phyloP scores from a whole-genome alignment of 1,140 invertebrate genomes.

The Pemphigus obesinymphae region DNA sequence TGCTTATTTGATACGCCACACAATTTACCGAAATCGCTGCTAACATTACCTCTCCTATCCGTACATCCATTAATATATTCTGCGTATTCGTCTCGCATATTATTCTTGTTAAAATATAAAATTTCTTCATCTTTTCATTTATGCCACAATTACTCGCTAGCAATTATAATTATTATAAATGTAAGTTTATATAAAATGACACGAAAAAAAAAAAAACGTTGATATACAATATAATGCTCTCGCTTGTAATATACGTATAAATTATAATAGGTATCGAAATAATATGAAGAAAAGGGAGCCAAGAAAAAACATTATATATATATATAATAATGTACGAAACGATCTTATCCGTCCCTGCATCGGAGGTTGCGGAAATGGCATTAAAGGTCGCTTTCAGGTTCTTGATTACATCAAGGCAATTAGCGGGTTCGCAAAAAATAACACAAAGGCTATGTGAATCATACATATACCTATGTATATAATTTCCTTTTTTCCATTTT shows the following conservation, averaged over 20 bases:
- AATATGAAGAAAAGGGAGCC: too few species aligned
- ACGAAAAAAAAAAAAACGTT: too few species aligned
- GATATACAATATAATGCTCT: too few species aligned
- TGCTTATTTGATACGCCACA: too few species aligned
- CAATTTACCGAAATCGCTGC: too few species aligned
- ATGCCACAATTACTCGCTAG: too few species aligned
- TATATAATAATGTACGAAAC: background rate
- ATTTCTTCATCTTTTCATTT: background rate
- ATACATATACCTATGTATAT: background rate
- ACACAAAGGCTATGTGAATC: background rate
- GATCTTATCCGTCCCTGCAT: background rate
- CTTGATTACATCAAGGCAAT: slow-evolving; percentile 32
- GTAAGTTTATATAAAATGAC: too few species aligned
- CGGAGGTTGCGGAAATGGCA: background rate
- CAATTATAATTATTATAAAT: too few species aligned
- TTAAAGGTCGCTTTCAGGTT: slow-evolving; percentile 31
- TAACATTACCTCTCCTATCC: too few species aligned
- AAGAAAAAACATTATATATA: background rate
- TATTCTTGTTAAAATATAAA: background rate
- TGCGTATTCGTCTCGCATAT: background rate
- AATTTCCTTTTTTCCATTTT: too few species aligned
- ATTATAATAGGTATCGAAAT: background rate
- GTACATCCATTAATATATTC: background rate
- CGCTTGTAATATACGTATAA: background rate
- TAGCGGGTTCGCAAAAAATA: background rate